phyloP scores from a whole-genome alignment of 2,113 vertebrate genomes.

The Oreochromis tanganicae region DNA sequence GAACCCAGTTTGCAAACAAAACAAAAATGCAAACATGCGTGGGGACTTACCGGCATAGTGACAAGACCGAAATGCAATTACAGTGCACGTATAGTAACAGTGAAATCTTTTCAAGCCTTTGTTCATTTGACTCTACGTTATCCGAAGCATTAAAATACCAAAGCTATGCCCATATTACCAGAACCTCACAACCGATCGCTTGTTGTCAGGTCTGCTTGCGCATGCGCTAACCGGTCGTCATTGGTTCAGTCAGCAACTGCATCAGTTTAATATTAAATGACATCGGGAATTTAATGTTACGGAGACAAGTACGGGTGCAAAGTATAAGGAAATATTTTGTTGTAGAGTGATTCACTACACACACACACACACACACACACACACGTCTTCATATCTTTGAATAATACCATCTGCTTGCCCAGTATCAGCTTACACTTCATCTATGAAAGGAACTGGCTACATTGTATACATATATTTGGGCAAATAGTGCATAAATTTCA shows the following conservation, averaged over 20 bases:
- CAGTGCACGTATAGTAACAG: background rate
- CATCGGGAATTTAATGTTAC: background rate
- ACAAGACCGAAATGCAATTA: background rate
- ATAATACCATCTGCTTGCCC: background rate
- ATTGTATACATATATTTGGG: background rate
- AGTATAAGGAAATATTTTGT: no score
- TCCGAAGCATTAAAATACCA: conserved; percentile 13
- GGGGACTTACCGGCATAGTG: conserved; percentile 68
- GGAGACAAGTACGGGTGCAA: background rate
- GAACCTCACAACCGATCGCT: conserved; percentile 1
- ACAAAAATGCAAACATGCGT: background rate
- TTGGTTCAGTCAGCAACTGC: background rate
- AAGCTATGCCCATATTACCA: conserved; percentile 8
- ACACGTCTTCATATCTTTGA: background rate
- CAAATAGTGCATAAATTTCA: background rate
- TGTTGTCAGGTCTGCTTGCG: conserved; percentile 23
- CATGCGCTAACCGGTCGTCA: conserved; percentile 27
- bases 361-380: background rate
- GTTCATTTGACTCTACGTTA: background rate
- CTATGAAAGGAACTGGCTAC: background rate
- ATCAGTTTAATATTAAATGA: background rate
- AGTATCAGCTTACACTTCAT: background rate
- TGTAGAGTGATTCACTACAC: background rate
- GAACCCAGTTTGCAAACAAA: conserved; percentile 30
- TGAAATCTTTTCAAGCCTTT: background rate